Evolutionary conservation across 2,113 vertebrate species (phyloP).

Genomic region (Antechinus stuartii): DNA sequence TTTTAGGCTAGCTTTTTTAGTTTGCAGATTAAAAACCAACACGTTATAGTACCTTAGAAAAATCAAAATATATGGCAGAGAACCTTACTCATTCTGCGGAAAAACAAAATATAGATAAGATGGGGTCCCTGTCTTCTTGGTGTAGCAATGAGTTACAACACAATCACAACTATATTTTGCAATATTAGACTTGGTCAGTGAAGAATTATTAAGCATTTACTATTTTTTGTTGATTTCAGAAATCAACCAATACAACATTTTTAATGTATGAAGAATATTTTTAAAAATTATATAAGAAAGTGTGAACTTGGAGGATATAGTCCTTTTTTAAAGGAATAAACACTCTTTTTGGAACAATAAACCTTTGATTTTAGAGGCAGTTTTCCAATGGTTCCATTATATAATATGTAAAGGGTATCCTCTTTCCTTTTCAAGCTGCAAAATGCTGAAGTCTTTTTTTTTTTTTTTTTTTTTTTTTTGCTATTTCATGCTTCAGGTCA

Average conservation of each 20-base stretch:
- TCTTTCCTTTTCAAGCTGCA: not conserved
- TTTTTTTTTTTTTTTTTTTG: slow-evolving; percentile 49
- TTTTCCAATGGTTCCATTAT: slow-evolving; percentile 68
- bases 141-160: not conserved
- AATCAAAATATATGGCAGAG: slow-evolving; percentile 10
- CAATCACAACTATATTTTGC: not conserved
- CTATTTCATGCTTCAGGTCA: slow-evolving; percentile 65
- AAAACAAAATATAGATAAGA: not conserved
- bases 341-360: slow-evolving; percentile 38
- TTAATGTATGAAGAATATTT: not conserved
- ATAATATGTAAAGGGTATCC: slow-evolving; percentile 51
- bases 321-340: not conserved
- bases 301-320: not conserved
- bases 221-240: slow-evolving; percentile 3
- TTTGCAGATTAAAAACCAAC: not conserved
- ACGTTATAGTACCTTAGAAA: slow-evolving; percentile 28
- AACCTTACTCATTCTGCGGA: not conserved
- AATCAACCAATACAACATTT: not conserved
- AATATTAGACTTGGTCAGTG: not conserved
- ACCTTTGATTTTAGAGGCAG: slow-evolving; percentile 41
- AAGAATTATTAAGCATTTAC: not conserved
- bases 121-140: not conserved
- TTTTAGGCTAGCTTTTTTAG: not conserved
- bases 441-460: not conserved
- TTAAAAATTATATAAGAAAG: not conserved